phyloP scores from a whole-genome alignment of 2,797 vertebrate species.

The Petrocephalus schoutedeni region DNA sequence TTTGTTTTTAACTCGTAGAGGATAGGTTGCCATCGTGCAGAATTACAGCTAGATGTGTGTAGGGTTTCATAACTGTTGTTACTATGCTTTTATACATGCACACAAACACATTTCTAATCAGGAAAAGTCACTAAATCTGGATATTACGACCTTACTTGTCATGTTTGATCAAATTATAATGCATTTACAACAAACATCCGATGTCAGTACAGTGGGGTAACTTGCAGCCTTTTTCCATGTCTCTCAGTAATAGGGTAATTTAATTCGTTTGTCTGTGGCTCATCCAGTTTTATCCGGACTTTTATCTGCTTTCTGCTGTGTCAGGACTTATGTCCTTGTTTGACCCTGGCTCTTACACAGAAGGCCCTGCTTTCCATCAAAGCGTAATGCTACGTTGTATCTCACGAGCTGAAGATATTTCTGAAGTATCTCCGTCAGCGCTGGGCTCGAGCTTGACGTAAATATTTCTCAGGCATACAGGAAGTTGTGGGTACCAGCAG shows the following conservation, averaged over 20 bases:
- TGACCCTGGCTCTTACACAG: not conserved
- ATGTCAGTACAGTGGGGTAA: not conserved
- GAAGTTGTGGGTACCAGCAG: not conserved
- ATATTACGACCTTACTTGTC: not conserved
- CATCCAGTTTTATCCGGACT: not conserved
- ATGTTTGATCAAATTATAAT: not conserved
- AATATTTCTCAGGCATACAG: not conserved
- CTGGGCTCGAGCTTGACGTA: not conserved
- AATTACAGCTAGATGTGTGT: not conserved
- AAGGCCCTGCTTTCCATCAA: not conserved
- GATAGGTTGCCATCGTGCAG: not conserved
- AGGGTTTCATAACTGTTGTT: not conserved
- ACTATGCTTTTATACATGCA: not conserved
- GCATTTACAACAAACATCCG: not conserved
- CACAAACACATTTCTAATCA: not conserved
- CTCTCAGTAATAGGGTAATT: not conserved
- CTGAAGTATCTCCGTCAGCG: not conserved
- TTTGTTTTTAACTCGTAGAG: constrained; percentile 10
- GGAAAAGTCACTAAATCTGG: not conserved
- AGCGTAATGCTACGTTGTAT: not conserved
- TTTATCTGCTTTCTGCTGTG: not conserved
- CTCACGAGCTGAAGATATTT: not conserved
- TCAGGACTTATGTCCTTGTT: not conserved
- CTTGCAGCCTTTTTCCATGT: not conserved
- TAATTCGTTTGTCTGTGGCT: not conserved